Percentiles rank a stretch among this genome's conserved stretches.
phyloP scores from a whole-genome alignment of 2,888 invertebrate species.

The Gastracanthus pulcherrimus region DNA sequence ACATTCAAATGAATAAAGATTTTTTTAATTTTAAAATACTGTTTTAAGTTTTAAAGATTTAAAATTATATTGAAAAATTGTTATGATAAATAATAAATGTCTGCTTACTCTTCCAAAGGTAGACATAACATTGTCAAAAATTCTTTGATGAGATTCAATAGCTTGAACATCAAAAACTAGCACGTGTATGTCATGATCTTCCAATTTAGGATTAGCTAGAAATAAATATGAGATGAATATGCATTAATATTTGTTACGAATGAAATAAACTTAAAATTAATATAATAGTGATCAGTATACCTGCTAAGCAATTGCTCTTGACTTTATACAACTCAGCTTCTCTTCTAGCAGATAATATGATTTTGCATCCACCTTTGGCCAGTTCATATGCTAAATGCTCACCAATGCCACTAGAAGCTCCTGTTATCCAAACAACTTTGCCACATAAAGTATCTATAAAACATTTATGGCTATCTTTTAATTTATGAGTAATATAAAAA shows the following conservation, averaged over 20 bases:
- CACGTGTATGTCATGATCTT: constrained; percentile 82
- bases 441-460: constrained; percentile 79
- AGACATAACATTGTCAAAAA: constrained; percentile 81
- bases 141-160: constrained; percentile 80
- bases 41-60: no score
- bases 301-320: constrained; percentile 81
- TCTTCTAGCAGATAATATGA: constrained; percentile 85
- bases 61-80: no score
- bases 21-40: no score
- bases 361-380: constrained; percentile 83
- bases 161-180: constrained; percentile 85
- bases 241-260: background rate
- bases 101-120: constrained; percentile 82
- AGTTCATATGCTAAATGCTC: constrained; percentile 85
- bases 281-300: constrained; percentile 63
- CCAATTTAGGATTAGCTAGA: constrained; percentile 61
- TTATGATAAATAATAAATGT: no score
- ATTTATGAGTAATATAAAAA: no score
- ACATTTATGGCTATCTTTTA: constrained; percentile 34
- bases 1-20: no score
- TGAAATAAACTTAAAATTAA: constrained; percentile 7
- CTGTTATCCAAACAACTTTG: constrained; percentile 91
- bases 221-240: constrained; percentile 43
- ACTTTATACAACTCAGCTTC: constrained; percentile 82
- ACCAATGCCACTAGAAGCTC: constrained; percentile 91